Conservation (phyloP, 2,113 vertebrate genomes). For the Panthera tigris region DNA sequence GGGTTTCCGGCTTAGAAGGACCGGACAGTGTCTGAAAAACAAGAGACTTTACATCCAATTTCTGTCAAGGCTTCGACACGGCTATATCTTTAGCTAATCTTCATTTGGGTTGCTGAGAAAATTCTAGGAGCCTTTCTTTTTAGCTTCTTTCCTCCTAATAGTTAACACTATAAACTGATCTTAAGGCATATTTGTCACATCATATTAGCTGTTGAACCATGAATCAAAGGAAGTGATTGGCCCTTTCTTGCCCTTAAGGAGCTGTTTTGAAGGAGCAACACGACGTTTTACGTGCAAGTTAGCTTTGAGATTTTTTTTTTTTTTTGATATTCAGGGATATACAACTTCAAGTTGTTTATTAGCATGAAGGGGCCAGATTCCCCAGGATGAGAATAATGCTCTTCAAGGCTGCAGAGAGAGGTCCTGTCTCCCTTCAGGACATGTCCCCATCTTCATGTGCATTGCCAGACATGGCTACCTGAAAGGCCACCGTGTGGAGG, state of each 20-base stretch:
- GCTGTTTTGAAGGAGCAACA: background rate
- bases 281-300: background rate
- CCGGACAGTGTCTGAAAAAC: background rate
- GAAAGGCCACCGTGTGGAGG: background rate
- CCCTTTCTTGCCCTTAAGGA: background rate
- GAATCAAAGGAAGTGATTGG: background rate
- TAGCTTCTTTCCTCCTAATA: background rate
- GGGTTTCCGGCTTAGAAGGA: background rate
- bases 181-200: background rate
- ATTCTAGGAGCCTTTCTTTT: background rate
- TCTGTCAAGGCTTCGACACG: background rate
- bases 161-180: background rate
- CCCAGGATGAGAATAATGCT: background rate
- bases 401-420: background rate
- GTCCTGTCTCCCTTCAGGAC: background rate
- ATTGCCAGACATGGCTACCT: no score
- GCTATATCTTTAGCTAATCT: background rate
- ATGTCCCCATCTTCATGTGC: fast-evolving
- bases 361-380: background rate
- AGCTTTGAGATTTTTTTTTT: background rate
- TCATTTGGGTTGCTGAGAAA: background rate
- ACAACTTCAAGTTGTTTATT: background rate
- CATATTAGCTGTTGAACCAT: background rate
- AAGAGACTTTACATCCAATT: background rate
- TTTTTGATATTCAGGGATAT: background rate